Percentiles rank a stretch among this genome's conserved stretches.
Evolutionary conservation across 1,140 invertebrate species (phyloP).

Genomic region (Hyposmocoma kahamanoa): DNA sequence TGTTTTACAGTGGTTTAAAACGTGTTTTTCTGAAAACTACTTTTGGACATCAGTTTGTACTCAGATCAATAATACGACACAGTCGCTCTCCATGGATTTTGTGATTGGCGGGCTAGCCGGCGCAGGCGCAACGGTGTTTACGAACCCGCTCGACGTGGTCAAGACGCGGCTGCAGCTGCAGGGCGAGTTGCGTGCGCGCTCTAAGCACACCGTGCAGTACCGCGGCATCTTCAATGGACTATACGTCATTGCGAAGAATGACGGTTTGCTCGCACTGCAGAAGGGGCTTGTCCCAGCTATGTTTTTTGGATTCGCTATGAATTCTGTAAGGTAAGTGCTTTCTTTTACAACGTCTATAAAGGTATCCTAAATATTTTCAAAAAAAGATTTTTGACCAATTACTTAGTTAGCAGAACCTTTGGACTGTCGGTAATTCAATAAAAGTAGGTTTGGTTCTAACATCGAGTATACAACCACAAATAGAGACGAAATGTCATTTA

Average conservation of each 20-base stretch:
- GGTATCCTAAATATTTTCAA: too few species aligned
- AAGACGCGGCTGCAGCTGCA: constrained; percentile 91
- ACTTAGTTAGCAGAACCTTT: too few species aligned
- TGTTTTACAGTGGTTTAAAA: too few species aligned
- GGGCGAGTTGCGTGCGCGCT: constrained; percentile 82
- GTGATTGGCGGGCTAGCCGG: constrained; percentile 75
- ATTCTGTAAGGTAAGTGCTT: constrained; percentile 10
- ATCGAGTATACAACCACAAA: too few species aligned
- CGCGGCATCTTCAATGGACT: constrained; percentile 79
- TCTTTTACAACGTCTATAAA: too few species aligned
- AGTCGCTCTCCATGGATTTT: constrained; percentile 76
- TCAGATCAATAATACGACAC: too few species aligned
- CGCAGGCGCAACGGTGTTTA: constrained; percentile 75
- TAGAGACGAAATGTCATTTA: too few species aligned
- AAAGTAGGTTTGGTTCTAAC: too few species aligned
- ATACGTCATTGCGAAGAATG: constrained; percentile 69
- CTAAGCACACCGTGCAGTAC: constrained; percentile 44
- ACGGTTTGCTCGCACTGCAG: constrained; percentile 81
- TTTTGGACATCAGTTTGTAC: too few species aligned
- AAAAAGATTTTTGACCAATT: too few species aligned
- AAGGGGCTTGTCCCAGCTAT: constrained; percentile 88
- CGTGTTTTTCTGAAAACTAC: too few species aligned
- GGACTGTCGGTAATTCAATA: too few species aligned
- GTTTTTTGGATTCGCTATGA: constrained; percentile 62
- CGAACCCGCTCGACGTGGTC: constrained; percentile 81